Conservation (phyloP, 2,797 vertebrate genomes). For the Decapterus maruadsi region DNA sequence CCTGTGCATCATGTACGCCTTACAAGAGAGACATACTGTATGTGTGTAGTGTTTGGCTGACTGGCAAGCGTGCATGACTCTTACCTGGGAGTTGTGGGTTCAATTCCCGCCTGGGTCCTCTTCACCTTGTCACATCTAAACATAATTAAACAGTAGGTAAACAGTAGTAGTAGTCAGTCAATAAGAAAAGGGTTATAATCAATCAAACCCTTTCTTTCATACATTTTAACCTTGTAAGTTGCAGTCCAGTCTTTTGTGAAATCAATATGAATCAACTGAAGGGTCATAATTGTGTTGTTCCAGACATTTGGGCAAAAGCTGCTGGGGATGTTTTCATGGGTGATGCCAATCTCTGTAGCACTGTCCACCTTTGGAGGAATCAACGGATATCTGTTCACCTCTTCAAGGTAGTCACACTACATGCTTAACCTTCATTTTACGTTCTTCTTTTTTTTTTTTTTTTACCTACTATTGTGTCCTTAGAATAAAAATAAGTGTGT, state of each 20-base stretch:
- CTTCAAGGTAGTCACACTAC: slow-evolving; percentile 89
- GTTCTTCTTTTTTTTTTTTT: not conserved
- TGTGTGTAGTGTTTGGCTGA: too few relatives aligned
- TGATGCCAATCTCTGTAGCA: slow-evolving; percentile 98
- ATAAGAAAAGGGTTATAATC: not conserved
- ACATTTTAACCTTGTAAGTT: not conserved
- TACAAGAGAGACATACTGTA: not conserved
- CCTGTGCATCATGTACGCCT: not conserved
- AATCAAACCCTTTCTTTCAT: too few relatives aligned
- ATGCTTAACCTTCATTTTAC: not conserved
- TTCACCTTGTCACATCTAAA: too few relatives aligned
- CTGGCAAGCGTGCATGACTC: too few relatives aligned
- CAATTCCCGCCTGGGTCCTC: too few relatives aligned
- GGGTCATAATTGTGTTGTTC: slow-evolving; percentile 30
- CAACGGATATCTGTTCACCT: slow-evolving; percentile 99
- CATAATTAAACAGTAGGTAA: not conserved
- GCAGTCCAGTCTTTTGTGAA: not conserved
- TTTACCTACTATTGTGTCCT: accelerated
- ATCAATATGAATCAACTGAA: not conserved
- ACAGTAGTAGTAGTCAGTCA: slow-evolving; percentile 50
- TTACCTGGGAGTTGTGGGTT: too few relatives aligned
- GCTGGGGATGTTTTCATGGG: slow-evolving; percentile 95
- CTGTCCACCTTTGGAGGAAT: slow-evolving; percentile 98
- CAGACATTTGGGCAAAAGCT: slow-evolving; percentile 99
- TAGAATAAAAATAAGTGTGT: not conserved